Percentiles rank a stretch among this genome's conserved stretches.
These are phyloP conservation scores for Hozukius guyotensis DNA, from an alignment of 2,797 vertebrate species.

Conservation along the genomic window DNA sequence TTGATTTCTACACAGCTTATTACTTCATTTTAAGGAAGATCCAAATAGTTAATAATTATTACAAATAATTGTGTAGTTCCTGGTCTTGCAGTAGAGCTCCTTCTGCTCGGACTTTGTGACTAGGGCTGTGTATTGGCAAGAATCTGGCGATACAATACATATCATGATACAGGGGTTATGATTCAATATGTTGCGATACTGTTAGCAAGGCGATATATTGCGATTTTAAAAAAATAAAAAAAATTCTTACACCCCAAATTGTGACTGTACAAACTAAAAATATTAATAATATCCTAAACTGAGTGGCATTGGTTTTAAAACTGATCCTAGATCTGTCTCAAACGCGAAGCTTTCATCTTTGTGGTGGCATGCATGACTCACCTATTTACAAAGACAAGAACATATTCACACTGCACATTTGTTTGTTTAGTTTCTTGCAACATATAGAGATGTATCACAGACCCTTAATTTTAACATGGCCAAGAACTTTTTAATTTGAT, in stretches of 20 bases:
- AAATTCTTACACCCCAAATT: no score
- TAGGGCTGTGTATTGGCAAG: no score
- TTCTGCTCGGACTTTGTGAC: neutral
- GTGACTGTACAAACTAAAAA: neutral
- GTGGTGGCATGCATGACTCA: conserved; percentile 48
- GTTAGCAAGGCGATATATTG: no score
- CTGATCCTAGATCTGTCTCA: conserved; percentile 33
- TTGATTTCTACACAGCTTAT: no score
- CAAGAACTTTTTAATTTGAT: neutral
- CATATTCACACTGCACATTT: conserved; percentile 5
- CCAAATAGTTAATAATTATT: neutral
- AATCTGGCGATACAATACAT: no score
- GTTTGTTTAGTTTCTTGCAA: neutral
- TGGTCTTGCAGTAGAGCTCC: neutral
- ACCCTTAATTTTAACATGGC: neutral
- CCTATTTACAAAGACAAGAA: neutral
- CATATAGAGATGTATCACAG: neutral
- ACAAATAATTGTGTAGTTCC: neutral
- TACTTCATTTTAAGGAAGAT: neutral
- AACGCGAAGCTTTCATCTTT: conserved; percentile 15
- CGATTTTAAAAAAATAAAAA: no score
- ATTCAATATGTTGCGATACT: no score
- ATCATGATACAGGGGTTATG: no score
- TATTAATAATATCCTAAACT: conserved; percentile 9
- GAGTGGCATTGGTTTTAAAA: conserved; percentile 21